Conservation (phyloP, 2,113 vertebrate species). For the Calidris pygmaea region DNA sequence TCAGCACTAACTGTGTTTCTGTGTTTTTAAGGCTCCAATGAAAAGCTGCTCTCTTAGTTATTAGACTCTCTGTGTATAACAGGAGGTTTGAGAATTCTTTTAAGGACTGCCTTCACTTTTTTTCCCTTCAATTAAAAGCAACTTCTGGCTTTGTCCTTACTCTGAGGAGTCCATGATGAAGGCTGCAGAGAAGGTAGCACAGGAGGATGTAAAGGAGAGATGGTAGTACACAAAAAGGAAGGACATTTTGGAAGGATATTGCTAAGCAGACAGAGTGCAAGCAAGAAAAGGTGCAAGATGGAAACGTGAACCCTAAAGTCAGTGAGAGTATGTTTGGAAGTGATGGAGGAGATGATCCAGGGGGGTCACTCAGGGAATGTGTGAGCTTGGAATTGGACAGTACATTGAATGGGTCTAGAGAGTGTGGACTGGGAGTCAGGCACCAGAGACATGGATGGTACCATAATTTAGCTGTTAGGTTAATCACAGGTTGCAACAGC, state of each 20-base stretch:
- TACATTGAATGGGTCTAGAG: neutral
- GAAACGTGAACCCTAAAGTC: neutral
- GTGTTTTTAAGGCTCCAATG: neutral
- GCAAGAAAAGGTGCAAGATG: neutral
- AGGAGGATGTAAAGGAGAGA: neutral
- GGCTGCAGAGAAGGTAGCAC: neutral
- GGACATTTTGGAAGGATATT: neutral
- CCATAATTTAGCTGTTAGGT: neutral
- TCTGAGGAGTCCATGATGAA: neutral
- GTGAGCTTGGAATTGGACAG: neutral
- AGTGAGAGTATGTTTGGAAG: neutral
- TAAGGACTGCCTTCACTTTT: neutral
- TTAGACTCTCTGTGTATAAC: neutral
- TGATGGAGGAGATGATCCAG: neutral
- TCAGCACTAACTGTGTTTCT: neutral
- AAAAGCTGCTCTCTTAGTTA: neutral
- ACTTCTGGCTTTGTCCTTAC: neutral
- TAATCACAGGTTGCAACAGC: neutral
- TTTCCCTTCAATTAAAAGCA: neutral
- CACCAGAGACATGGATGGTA: accelerated
- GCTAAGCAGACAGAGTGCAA: neutral
- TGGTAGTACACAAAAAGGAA: neutral
- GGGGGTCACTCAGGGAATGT: neutral
- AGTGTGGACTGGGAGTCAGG: neutral
- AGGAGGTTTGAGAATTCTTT: neutral